Base-by-base conservation (phyloP, 92 coral and sea anemone genomes). In the Pocillopora grandis region DNA sequence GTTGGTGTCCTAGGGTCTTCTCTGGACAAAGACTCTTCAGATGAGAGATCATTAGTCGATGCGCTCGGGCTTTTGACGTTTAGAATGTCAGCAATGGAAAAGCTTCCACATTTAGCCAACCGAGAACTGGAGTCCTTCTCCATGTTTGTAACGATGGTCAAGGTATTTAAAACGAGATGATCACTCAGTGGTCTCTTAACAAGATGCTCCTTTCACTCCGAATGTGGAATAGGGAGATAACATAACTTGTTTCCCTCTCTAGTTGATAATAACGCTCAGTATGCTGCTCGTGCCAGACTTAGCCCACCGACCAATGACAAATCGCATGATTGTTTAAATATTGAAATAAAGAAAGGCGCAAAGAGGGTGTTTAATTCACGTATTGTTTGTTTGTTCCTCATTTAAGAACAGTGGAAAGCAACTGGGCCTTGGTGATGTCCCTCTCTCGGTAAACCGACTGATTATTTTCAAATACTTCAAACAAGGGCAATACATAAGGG, bases 251-350 rank as follows among this genome's bases (percentile, higher is more conserved):
- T 62, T 73, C 42, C 79, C 59, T 20, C 66, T 57, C 33, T 19
- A 58, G 62, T 23, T 52, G 57, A 83, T 75, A 13, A 16, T 52
- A 23, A 64, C 55, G 13, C 27, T n/a, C 48, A 79, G 71, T 62
- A 64, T 74, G 64, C 72, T 12, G 86, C 80, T 79, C 74, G 86
- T 83, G 85, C 85, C 78, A 58, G 66, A 63, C 42, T 31, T 71
- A 59, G 61, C 31, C 10, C 61, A 4, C 33, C 56, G 75, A 65
- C 86, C 86, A 83, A 83, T 83, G 37, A 23, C 37, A 63, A 63
- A 33, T 27, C 52, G 14, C n/a, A 57, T 73, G 75, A 83, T 75
- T 75, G 80, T 73, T 75, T 56, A n/a, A 73, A 63, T 66, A 79
- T 79, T 79, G 62, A 63, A 60, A 74, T 60, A 27, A 72, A 18